Evolutionary conservation across 2,797 vertebrate genomes (phyloP), one percentile per base, ranked within the genome.

Genomic region (Thalassophryne amazonica): DNA sequence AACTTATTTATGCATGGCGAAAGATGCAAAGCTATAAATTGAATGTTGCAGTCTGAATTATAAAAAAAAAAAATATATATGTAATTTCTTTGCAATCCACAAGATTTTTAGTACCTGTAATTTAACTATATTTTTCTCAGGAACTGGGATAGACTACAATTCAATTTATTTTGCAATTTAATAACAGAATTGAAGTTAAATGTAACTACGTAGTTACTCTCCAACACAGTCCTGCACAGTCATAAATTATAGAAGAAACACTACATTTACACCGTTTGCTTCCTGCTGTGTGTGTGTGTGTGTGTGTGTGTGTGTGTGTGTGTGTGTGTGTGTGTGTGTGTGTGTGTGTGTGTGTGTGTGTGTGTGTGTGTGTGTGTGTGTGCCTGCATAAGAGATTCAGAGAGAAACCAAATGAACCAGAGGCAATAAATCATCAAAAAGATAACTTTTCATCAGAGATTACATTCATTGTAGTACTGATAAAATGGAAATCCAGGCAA

Each of bases 371-470:
- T 36, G 20, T 11, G 14, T 10, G 11, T 6, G 10, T 11, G 27
- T 31, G 30, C n/a, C 17, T 14, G 23, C 27, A 5, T 29, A 10
- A 43, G 38, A 19, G 14, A 31, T n/a, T 5, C 10, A 8, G 6
- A 43, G 16, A 39, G 49, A 38, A 18, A 17, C 1, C 60, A 74
- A 11, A 27, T 7, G 2, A 22, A 47, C 22, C 23, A 6, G 20
- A 60, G 15, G 63, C 38, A 72, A 68, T 59, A 36, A 53, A 59
- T 72, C 51, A 70, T 70, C 54, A 66, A 47, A 74, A 56, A 60
- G 47, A 61, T n/a, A n/a, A 32, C 18, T 55, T 55, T 72, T 40
- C 0, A 21, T 60, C 53, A 63, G 43, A 63, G 46, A 75, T 68
- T 60, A 63, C 10, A 21, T 45, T 54, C 42, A 68, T 72, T 63